These are phyloP conservation scores for Cassiopea xamachana DNA, from an alignment of 30 jellyfish, hydroid and myxozoan species.

Conservation along the genomic window DNA sequence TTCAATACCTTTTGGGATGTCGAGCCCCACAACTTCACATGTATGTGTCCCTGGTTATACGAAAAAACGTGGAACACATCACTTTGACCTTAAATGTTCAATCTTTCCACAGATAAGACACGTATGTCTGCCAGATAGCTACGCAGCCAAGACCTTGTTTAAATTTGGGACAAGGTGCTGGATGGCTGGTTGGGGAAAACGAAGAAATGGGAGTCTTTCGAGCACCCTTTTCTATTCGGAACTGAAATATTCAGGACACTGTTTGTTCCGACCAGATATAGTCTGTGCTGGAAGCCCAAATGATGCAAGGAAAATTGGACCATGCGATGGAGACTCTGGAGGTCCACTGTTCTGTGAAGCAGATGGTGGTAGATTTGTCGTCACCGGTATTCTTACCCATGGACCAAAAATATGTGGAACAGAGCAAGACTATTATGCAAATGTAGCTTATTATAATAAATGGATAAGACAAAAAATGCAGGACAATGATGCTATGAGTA, in stretches of 20 bases:
- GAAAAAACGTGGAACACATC: no score
- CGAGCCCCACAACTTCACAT: no score
- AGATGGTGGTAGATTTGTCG: conserved; percentile 50
- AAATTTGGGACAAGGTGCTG: conserved; percentile 46
- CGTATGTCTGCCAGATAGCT: conserved; percentile 55
- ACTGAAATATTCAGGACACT: conserved; percentile 44
- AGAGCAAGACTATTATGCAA: conserved; percentile 58
- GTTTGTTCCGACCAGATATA: conserved; percentile 57
- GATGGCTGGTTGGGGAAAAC: conserved; percentile 88
- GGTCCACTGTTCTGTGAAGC: conserved; percentile 75
- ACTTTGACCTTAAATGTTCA: not conserved
- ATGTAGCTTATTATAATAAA: conserved; percentile 14
- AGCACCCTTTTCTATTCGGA: conserved; percentile 24
- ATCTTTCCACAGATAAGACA: conserved; percentile 22
- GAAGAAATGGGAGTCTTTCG: conserved; percentile 34
- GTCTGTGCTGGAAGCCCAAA: conserved; percentile 74
- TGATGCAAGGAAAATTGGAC: conserved; percentile 34
- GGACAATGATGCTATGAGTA: not conserved
- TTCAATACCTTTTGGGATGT: no score
- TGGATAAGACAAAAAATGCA: conserved; percentile 62
- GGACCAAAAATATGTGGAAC: conserved; percentile 78
- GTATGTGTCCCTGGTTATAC: no score
- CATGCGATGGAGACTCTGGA: conserved; percentile 84
- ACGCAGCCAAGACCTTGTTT: conserved; percentile 1
- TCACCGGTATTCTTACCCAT: conserved; percentile 71